A percentile compares a stretch with the other conserved stretches of the same genome.
Evolutionary conservation across 1,140 invertebrate genomes (phyloP).

Genomic region (Antheraea mylitta): DNA sequence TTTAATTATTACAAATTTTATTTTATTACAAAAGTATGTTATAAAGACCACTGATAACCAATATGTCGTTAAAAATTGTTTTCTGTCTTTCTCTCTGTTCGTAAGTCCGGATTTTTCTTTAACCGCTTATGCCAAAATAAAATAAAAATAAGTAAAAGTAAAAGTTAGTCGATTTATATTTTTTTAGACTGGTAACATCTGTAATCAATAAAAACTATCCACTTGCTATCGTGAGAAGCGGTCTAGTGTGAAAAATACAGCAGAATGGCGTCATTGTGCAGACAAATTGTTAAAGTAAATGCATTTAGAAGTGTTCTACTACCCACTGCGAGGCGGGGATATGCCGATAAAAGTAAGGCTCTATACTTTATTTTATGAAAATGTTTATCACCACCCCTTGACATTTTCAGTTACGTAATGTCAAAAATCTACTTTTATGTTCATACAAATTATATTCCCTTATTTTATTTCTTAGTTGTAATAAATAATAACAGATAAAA

Average conservation of each 20-base stretch:
- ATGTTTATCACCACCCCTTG: constrained; percentile 40
- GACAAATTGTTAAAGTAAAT: constrained; percentile 73
- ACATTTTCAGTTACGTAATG: constrained; percentile 78
- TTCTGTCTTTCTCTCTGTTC: too few species aligned
- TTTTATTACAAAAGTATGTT: too few species aligned
- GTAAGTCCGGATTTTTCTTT: too few species aligned
- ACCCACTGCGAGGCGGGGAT: constrained; percentile 62
- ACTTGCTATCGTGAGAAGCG: constrained; percentile 72
- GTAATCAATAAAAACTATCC: constrained; percentile 15
- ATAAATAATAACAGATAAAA: not conserved
- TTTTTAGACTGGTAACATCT: not conserved
- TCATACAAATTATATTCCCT: not conserved
- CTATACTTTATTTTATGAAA: constrained; percentile 23
- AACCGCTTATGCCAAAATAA: too few species aligned
- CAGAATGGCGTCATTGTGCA: constrained; percentile 76
- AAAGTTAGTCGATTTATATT: not conserved
- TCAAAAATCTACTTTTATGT: constrained; percentile 38
- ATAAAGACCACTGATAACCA: too few species aligned
- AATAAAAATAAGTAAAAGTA: constrained; percentile 8
- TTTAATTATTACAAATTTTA: too few species aligned
- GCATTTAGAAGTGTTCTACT: constrained; percentile 64
- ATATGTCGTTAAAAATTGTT: too few species aligned
- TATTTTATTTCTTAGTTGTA: constrained; percentile 5
- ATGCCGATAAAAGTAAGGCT: constrained; percentile 74
- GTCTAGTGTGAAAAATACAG: constrained; percentile 60